These are phyloP conservation scores for Myxocyprinus asiaticus DNA, from an alignment of 2,113 vertebrate species.

Conservation along the genomic window DNA sequence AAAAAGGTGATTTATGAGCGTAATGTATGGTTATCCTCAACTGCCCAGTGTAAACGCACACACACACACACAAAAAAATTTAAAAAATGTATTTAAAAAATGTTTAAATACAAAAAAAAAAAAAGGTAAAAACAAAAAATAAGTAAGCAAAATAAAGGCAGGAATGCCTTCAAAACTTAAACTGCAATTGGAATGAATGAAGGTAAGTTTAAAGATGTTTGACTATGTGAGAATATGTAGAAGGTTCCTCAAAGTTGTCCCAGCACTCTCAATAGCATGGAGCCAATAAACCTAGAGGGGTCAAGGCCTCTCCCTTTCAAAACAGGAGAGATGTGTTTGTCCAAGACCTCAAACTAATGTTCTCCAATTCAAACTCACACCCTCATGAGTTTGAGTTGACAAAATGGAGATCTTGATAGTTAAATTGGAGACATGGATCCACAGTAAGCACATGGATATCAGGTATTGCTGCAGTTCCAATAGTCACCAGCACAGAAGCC, in stretches of 20 bases:
- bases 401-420: background rate
- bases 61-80: too few species aligned
- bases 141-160: background rate
- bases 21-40: too few species aligned
- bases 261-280: background rate
- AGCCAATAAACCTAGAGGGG: background rate
- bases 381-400: background rate
- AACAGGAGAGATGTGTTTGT: background rate
- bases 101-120: too few species aligned
- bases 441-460: constrained; percentile 22
- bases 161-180: background rate
- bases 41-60: too few species aligned
- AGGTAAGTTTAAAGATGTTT: background rate
- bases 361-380: background rate
- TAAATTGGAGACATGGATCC: background rate
- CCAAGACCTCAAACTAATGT: constrained; percentile 9
- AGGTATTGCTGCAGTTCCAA: constrained; percentile 46
- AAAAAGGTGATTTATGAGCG: too few species aligned
- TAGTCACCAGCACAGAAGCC: constrained; percentile 39
- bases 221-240: background rate
- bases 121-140: background rate
- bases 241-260: background rate
- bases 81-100: too few species aligned
- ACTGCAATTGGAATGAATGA: background rate
- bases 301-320: background rate